A percentile compares a stretch with the other conserved stretches of the same genome.
Conservation (phyloP, 2,113 vertebrate genomes). For the Vidua chalybeata region DNA sequence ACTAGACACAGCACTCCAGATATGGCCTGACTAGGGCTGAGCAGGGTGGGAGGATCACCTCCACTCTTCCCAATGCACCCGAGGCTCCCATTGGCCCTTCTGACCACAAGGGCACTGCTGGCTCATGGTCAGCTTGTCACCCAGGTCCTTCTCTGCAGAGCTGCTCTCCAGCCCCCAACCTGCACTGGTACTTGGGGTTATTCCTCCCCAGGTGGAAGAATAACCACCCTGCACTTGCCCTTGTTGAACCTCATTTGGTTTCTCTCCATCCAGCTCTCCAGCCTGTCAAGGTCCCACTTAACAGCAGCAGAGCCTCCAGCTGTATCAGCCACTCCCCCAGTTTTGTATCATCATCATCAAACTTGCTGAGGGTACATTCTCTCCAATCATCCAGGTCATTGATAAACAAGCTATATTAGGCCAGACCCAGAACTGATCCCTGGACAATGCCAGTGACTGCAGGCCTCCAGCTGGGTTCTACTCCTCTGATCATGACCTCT, state of each 20-base stretch:
- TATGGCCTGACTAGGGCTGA: background rate
- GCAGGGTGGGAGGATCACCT: background rate
- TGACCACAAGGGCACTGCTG: too few relatives aligned
- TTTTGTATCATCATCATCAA: background rate
- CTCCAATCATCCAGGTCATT: too few relatives aligned
- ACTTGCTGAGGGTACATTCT: background rate
- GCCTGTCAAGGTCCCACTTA: background rate
- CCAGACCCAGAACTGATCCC: fast-evolving
- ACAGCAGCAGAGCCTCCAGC: background rate
- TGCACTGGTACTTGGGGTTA: background rate
- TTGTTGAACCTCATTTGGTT: background rate
- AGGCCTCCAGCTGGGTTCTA: background rate
- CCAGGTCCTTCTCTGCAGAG: background rate
- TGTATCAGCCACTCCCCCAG: background rate
- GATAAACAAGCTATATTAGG: too few relatives aligned
- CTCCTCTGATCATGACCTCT: background rate
- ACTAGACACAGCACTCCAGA: background rate
- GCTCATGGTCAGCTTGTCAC: background rate
- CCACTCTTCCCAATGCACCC: background rate
- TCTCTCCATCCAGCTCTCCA: background rate
- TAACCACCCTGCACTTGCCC: background rate
- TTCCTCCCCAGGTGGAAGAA: background rate
- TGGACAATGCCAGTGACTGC: background rate
- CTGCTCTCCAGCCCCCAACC: background rate
- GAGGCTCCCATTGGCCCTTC: background rate